phyloP scores from a whole-genome alignment of 92 coral and sea anemone genomes.

The Epizoanthus fatuus region DNA sequence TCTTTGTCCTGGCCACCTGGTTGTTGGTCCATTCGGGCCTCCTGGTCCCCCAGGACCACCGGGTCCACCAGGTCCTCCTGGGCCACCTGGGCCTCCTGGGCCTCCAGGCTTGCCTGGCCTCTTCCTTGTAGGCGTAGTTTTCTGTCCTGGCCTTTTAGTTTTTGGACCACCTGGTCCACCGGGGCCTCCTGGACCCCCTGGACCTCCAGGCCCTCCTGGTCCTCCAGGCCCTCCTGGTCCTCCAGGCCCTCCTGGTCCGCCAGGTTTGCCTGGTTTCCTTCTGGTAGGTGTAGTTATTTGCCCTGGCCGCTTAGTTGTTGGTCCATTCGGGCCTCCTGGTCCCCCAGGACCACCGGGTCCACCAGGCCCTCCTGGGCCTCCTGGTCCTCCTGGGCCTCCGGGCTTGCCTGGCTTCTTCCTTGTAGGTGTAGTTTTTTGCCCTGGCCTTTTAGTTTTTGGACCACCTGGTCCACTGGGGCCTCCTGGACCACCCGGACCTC shows the following conservation, averaged over 20 bases:
- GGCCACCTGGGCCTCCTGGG: conserved; percentile 82
- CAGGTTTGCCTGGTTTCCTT: conserved; percentile 73
- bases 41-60: conserved; percentile 61
- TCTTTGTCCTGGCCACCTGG: conserved; percentile 33
- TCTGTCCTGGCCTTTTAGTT: conserved; percentile 48
- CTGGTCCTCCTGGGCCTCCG: conserved; percentile 82
- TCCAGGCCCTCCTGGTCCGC: conserved; percentile 72
- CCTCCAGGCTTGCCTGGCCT: conserved; percentile 80
- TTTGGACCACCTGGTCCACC: conserved; percentile 81
- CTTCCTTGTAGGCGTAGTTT: conserved; percentile 32
- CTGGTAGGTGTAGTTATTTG: background rate
- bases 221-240: conserved; percentile 89
- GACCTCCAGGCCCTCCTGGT: conserved; percentile 89
- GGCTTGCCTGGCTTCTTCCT: conserved; percentile 69
- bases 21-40: conserved; percentile 45
- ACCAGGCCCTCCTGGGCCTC: conserved; percentile 74
- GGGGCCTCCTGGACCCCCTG: conserved; percentile 73
- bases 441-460: conserved; percentile 1
- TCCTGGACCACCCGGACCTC: conserved; percentile 52
- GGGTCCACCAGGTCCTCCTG: conserved; percentile 80
- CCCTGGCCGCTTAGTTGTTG: conserved; percentile 53
- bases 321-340: conserved; percentile 44
- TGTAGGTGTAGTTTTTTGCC: conserved; percentile 43
- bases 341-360: conserved; percentile 76
- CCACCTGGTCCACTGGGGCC: too few relatives aligned